Evolutionary conservation across 2,888 invertebrate genomes (phyloP).

Genomic region (Nomada fucata): DNA sequence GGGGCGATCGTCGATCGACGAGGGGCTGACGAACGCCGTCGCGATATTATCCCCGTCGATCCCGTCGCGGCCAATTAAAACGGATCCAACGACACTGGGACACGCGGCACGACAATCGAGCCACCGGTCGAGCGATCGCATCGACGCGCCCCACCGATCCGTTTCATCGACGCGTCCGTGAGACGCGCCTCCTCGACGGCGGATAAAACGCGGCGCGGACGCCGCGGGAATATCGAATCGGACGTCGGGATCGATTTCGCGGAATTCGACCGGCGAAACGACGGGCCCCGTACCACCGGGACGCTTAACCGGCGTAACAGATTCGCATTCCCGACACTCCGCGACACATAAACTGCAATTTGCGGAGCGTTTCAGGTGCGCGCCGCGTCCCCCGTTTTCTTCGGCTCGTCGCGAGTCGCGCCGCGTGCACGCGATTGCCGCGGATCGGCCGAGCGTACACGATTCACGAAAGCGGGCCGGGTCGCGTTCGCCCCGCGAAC

Average conservation of each 20-base stretch:
- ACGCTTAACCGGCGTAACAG: slow-evolving; percentile 56
- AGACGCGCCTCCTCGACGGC: neutral
- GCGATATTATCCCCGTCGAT: slow-evolving; percentile 35
- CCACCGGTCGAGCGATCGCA: neutral
- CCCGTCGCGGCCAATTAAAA: slow-evolving; percentile 54
- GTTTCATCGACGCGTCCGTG: neutral
- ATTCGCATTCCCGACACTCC: slow-evolving; percentile 66
- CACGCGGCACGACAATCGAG: neutral
- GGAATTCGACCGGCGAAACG: slow-evolving; percentile 50
- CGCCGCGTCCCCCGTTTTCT: slow-evolving; percentile 21
- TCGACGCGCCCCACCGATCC: neutral
- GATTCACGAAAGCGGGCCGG: slow-evolving; percentile 64
- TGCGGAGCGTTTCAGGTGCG: slow-evolving; percentile 58
- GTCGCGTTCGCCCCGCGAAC: slow-evolving; percentile 7
- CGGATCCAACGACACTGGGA: slow-evolving; percentile 30
- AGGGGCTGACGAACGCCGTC: slow-evolving; percentile 46
- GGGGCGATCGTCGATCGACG: slow-evolving; percentile 58
- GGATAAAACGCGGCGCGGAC: neutral
- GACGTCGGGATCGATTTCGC: slow-evolving; percentile 48
- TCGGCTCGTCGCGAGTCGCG: slow-evolving; percentile 31
- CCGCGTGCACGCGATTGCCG: slow-evolving; percentile 36
- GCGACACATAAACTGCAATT: slow-evolving; percentile 71
- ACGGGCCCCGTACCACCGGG: slow-evolving; percentile 32
- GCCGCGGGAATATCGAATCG: slow-evolving; percentile 35
- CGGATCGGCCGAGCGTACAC: slow-evolving; percentile 38